Percentiles rank a stretch among this genome's conserved stretches.
phyloP scores from a whole-genome alignment of 2,888 invertebrate species.

The Plusia festucae region DNA sequence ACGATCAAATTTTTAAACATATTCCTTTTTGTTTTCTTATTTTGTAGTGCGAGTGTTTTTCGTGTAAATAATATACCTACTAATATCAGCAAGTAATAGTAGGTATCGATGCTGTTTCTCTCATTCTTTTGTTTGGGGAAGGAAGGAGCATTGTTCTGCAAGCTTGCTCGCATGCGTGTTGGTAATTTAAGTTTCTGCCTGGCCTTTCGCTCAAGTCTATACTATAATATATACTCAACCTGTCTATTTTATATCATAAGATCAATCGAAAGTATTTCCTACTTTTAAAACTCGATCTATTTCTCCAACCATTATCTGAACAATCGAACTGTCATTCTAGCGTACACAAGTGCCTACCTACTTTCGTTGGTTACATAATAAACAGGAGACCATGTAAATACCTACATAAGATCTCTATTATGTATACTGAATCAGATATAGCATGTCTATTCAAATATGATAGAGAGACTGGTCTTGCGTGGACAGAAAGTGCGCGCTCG shows the following conservation, averaged over 20 bases:
- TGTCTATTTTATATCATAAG: slow-evolving; percentile 22
- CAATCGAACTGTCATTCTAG: slow-evolving; percentile 36
- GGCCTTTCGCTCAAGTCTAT: neutral
- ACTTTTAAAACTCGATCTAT: slow-evolving; percentile 33
- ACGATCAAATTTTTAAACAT: neutral
- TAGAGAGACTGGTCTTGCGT: slow-evolving; percentile 1
- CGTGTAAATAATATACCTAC: too few relatives aligned
- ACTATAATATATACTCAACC: slow-evolving; percentile 10
- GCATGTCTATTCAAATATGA: slow-evolving; percentile 7
- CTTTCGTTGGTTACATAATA: slow-evolving; percentile 45
- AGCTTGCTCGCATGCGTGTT: too few relatives aligned
- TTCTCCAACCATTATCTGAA: slow-evolving; percentile 34
- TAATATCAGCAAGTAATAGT: too few relatives aligned
- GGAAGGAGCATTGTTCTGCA: too few relatives aligned
- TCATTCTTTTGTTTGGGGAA: too few relatives aligned
- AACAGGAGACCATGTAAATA: slow-evolving; percentile 44
- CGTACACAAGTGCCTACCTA: neutral
- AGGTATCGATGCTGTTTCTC: too few relatives aligned
- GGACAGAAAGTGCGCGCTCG: too few relatives aligned
- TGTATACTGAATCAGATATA: slow-evolving; percentile 24
- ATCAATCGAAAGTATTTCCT: slow-evolving; percentile 41
- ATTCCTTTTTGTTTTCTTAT: too few relatives aligned
- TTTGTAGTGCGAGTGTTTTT: too few relatives aligned
- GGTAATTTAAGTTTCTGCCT: too few relatives aligned
- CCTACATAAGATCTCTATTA: slow-evolving; percentile 15